Base-by-base conservation (phyloP, 2,797 vertebrate species). In the Pangasius macronema region DNA sequence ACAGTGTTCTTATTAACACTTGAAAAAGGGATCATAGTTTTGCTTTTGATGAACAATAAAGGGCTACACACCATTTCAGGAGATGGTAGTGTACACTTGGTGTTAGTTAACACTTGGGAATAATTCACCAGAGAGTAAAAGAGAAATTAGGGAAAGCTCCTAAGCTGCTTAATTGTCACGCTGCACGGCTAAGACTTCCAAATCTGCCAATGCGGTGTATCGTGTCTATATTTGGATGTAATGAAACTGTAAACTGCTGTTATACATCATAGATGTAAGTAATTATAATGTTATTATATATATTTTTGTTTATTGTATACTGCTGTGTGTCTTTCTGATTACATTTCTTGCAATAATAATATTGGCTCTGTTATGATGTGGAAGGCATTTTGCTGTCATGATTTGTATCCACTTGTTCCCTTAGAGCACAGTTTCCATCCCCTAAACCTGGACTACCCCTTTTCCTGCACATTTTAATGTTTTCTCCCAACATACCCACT, bases 181-280 rank as follows among this genome's bases (percentile, higher is more conserved):
- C 55, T 46, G 2, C 46, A 36, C 1, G 49, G 30, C 51, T 59
- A 70, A 57, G 13, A 36, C 20, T 16, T 53, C 1, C 59, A 36
- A n/a, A 49, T 49, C 20, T 87, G 61, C 75, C 79, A 81, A 24
- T 39, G 30, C 1, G 2, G 18, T 55, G 24, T 39, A n/a, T 24
- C 16, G 10, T 33, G 3, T 57, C 53, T 70, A 49, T 61, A 49
- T 30, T 27, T 84, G 39, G 51, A 84, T 57, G 18, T 33, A 79
- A 79, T 24, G 33, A 87, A 42, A 36, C 18, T 36, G 20, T 57
- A 77, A 87, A 68, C 30, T 68, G 57, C 46, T 70, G 10, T 59
- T 72, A 46, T 51, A 72, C 53, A 67, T 22, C 30, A 11, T 51
- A 87, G 10, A 77, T 42, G 85, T 82, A 86, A 86, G 87, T 86